Evolutionary conservation across 1,140 invertebrate species (phyloP).

Genomic region (Drosophila pseudoobscura): DNA sequence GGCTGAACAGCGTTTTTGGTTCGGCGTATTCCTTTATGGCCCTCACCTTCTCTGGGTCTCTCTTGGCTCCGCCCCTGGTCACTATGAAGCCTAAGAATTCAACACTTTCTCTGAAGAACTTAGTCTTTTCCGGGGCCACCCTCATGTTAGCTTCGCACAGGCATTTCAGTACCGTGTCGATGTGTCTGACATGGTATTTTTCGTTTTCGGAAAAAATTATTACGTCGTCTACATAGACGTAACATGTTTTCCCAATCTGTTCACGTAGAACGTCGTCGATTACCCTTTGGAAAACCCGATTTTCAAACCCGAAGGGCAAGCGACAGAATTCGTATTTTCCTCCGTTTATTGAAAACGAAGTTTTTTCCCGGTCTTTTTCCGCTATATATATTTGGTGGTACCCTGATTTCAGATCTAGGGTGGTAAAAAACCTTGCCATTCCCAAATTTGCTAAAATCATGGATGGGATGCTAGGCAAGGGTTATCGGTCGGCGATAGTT

Average conservation of each 20-base stretch:
- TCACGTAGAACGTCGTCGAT: slow-evolving; percentile 1
- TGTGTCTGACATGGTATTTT: slow-evolving; percentile 11
- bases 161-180: slow-evolving; percentile 10
- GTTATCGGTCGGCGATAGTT: not conserved
- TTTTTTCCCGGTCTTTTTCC: not conserved
- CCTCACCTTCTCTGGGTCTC: slow-evolving; percentile 14
- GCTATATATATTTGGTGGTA: no score
- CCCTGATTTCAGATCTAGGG: no score
- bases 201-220: slow-evolving; percentile 20
- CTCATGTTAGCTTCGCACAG: slow-evolving; percentile 20
- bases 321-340: no score
- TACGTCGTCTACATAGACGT: slow-evolving; percentile 18
- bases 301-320: no score
- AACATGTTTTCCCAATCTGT: slow-evolving; percentile 14
- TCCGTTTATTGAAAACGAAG: no score
- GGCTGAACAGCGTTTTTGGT: slow-evolving; percentile 3
- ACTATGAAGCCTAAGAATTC: slow-evolving; percentile 21
- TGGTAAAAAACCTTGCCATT: no score
- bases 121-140: slow-evolving; percentile 10
- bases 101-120: slow-evolving; percentile 19
- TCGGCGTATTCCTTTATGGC: slow-evolving; percentile 12
- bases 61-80: not conserved
- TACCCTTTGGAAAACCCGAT: no score
- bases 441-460: slow-evolving; percentile 16
- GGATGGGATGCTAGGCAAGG: not conserved